Percentiles rank a stretch among this genome's conserved stretches.
Conservation (phyloP, 2,888 invertebrate genomes). For the Urechis unicinctus region DNA sequence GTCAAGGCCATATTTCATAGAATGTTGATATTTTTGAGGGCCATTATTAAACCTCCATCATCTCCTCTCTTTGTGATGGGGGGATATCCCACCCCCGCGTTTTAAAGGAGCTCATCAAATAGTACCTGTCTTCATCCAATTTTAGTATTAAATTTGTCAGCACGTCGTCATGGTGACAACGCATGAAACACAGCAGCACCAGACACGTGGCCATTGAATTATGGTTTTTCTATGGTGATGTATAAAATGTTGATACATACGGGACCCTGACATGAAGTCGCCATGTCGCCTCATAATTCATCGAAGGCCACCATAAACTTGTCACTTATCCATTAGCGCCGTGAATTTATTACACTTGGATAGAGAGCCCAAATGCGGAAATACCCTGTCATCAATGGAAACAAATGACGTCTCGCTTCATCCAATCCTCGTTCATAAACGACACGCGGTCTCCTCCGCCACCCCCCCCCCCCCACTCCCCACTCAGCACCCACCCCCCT, state of each 20-base stretch:
- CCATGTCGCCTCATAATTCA: background rate
- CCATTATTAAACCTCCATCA: background rate
- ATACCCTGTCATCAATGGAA: no score
- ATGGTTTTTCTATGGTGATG: background rate
- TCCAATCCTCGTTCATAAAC: no score
- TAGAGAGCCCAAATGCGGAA: no score
- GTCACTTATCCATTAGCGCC: background rate
- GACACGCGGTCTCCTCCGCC: no score
- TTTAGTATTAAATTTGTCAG: background rate
- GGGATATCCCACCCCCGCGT: background rate
- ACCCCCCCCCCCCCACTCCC: no score
- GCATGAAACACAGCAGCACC: no score
- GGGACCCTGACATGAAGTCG: background rate
- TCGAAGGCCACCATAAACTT: background rate
- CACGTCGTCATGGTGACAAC: background rate
- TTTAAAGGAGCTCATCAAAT: background rate
- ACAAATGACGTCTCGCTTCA: no score
- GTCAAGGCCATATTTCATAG: no score
- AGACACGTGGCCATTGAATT: background rate
- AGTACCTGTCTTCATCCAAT: background rate
- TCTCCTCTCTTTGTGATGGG: background rate
- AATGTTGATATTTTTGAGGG: background rate
- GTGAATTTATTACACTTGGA: background rate
- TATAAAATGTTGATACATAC: background rate
- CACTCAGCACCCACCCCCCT: no score